phyloP scores from a whole-genome alignment of 2,797 vertebrate species.

The Paramormyrops hopkinsi region DNA sequence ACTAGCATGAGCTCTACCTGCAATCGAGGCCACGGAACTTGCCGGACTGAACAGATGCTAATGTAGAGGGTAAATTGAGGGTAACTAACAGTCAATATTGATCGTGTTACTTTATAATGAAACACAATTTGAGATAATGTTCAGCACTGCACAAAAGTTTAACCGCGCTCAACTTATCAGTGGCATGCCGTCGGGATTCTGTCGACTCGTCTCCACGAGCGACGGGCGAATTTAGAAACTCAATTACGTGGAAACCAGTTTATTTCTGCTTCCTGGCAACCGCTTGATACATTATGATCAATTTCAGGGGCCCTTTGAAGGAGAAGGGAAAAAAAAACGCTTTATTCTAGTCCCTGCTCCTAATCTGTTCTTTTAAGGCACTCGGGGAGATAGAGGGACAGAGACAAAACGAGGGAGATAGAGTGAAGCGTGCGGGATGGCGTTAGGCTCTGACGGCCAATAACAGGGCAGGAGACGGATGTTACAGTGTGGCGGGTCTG shows the following conservation, averaged over 20 bases:
- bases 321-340: background rate
- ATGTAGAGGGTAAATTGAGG: background rate
- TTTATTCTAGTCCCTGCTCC: background rate
- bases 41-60: background rate
- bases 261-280: background rate
- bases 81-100: slow-evolving; percentile 3
- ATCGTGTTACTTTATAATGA: slow-evolving; percentile 1
- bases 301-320: background rate
- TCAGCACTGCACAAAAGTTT: background rate
- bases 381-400: background rate
- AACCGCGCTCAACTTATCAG: background rate
- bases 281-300: background rate
- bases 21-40: background rate
- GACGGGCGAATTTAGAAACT: slow-evolving; percentile 7
- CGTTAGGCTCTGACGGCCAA: background rate
- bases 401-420: background rate
- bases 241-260: background rate
- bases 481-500: background rate
- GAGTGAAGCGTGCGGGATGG: background rate
- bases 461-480: background rate
- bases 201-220: background rate
- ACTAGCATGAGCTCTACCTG: background rate
- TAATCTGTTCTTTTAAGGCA: background rate
- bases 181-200: background rate
- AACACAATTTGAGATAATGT: background rate